Evolutionary conservation across 92 coral and sea anemone genomes (phyloP).

Genomic region (Ricordea florida): DNA sequence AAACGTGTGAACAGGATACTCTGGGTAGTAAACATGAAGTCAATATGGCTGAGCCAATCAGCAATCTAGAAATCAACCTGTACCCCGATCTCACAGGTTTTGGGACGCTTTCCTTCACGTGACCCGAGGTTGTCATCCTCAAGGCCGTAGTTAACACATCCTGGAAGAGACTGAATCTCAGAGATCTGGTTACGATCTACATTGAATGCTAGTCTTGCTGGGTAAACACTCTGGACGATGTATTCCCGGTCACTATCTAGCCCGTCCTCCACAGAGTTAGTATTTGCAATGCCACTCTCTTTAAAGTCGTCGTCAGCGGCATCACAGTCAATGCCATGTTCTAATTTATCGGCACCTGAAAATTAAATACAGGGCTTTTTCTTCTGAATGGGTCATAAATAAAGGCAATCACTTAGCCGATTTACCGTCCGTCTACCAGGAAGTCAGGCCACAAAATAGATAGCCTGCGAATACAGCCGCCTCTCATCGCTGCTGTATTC

Average conservation of each 20-base stretch:
- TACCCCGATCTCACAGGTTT: background rate
- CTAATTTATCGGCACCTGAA: conserved; percentile 43
- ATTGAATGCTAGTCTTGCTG: background rate
- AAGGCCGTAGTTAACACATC: conserved; percentile 25
- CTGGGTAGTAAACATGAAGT: too few species aligned
- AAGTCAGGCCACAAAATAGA: too few species aligned
- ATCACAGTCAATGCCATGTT: conserved; percentile 45
- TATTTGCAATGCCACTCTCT: background rate
- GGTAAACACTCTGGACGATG: background rate
- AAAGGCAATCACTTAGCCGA: too few species aligned
- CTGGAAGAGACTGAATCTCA: conserved; percentile 4
- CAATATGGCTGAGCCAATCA: too few species aligned
- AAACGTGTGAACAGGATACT: too few species aligned
- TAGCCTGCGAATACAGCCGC: conserved; percentile 14
- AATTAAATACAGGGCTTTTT: background rate
- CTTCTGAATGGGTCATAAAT: too few species aligned
- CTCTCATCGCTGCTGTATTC: background rate
- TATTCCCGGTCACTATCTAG: conserved; percentile 7
- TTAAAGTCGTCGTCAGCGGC: conserved; percentile 12
- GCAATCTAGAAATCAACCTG: conserved; percentile 26
- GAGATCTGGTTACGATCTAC: conserved; percentile 1
- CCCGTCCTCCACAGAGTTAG: background rate
- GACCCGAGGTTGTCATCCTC: background rate
- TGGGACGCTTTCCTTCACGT: background rate
- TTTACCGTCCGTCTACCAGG: too few species aligned